phyloP scores from a whole-genome alignment of 2,113 vertebrate genomes.

The Genyomyrus donnyi region DNA sequence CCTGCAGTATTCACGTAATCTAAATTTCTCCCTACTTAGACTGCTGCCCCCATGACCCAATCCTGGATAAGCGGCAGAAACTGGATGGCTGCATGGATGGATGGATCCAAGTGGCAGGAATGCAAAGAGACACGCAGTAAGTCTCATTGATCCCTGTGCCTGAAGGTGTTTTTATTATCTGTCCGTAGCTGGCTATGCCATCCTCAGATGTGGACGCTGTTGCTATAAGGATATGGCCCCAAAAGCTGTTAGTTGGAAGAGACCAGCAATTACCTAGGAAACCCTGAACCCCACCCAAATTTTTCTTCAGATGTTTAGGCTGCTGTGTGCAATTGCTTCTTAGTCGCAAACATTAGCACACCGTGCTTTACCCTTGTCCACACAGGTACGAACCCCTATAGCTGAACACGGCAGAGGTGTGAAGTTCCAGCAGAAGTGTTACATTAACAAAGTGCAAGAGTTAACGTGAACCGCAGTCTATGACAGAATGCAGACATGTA shows the following conservation, averaged over 20 bases:
- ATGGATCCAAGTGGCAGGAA: neutral
- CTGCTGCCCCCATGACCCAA: too few species aligned
- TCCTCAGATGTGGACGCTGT: neutral
- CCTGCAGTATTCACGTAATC: neutral
- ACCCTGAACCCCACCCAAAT: neutral
- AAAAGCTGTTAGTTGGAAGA: neutral
- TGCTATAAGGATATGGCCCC: neutral
- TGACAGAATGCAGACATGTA: neutral
- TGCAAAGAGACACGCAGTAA: neutral
- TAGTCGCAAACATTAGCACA: neutral
- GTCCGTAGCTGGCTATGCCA: neutral
- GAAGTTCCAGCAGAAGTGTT: neutral
- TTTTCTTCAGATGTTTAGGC: neutral
- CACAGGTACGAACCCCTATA: neutral
- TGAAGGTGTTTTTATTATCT: neutral
- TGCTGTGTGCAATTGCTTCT: neutral
- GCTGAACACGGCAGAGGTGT: neutral
- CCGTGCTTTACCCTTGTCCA: neutral
- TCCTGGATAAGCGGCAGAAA: too few species aligned
- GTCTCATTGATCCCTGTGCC: neutral
- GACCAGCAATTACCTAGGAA: neutral
- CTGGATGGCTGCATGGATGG: too few species aligned
- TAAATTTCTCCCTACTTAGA: too few species aligned
- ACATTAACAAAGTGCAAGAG: neutral
- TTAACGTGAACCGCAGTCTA: neutral